A percentile compares a stretch with the other conserved stretches of the same genome.
Conservation (phyloP, 2,888 invertebrate species). For the Drosophila affinis region DNA sequence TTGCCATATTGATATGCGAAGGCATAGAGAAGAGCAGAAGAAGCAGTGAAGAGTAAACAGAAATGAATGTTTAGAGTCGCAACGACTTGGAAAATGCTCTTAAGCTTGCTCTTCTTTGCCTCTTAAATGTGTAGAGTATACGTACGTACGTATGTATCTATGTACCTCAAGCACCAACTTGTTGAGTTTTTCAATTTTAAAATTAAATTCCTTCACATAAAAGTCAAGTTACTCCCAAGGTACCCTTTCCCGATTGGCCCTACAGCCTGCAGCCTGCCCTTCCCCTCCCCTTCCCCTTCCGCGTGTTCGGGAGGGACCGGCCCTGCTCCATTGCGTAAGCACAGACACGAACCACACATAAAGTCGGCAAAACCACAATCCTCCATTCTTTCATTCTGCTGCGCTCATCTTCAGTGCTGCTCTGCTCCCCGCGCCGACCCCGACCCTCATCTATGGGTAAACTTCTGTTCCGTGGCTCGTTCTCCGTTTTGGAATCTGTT, state of each 20-base stretch:
- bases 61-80: conserved; percentile 25
- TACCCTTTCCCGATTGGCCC: not conserved
- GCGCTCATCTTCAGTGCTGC: conserved; percentile 19
- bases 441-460: conserved; percentile 18
- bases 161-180: not conserved
- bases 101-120: too few relatives aligned
- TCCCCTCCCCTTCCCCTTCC: not conserved
- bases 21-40: not conserved
- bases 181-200: not conserved
- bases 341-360: conserved; percentile 59
- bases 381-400: conserved; percentile 28
- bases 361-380: conserved; percentile 18
- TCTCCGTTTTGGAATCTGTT: conserved; percentile 62
- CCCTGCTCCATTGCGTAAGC: conserved; percentile 42
- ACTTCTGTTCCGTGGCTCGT: conserved; percentile 48
- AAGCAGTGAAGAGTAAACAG: conserved; percentile 1
- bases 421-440: conserved; percentile 6
- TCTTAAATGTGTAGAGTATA: too few relatives aligned
- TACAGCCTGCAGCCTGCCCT: not conserved
- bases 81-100: conserved; percentile 17
- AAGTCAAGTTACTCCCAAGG: not conserved
- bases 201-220: not conserved
- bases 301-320: not conserved
- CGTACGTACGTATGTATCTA: too few relatives aligned
- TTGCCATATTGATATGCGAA: conserved; percentile 24